Percentiles rank a stretch among this genome's conserved stretches.
phyloP scores from a whole-genome alignment of 2,113 vertebrate species.

The Stictonetta naevosa region DNA sequence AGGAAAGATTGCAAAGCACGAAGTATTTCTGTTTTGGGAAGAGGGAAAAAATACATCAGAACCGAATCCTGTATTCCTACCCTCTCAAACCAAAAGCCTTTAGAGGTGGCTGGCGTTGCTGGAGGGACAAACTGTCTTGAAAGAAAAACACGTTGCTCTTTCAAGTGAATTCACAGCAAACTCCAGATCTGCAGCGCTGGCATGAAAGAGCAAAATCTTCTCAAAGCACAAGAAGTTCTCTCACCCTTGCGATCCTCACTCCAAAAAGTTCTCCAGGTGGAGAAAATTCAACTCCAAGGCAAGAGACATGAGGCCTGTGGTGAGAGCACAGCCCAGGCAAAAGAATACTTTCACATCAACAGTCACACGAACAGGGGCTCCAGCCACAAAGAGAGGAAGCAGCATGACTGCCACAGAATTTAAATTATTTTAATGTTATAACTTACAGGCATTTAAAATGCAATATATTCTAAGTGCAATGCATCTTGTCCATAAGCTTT shows the following conservation, averaged over 20 bases:
- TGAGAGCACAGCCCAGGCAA: neutral
- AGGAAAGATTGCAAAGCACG: neutral
- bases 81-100: neutral
- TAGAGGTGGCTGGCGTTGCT: neutral
- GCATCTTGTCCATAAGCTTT: neutral
- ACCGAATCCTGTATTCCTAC: neutral
- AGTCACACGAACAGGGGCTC: neutral
- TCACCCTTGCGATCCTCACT: neutral
- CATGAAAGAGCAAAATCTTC: neutral
- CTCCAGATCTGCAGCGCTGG: neutral
- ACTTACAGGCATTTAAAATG: neutral
- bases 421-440: neutral
- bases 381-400: neutral
- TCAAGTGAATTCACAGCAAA: neutral
- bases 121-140: neutral
- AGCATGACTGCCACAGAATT: neutral
- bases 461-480: neutral
- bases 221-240: neutral
- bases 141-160: neutral
- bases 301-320: accelerated
- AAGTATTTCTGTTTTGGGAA: neutral
- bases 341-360: neutral
- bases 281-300: neutral
- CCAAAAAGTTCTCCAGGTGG: neutral
- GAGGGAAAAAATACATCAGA: neutral